phyloP scores from a whole-genome alignment of 2,888 invertebrate species.

The Vandiemenella viatica region DNA sequence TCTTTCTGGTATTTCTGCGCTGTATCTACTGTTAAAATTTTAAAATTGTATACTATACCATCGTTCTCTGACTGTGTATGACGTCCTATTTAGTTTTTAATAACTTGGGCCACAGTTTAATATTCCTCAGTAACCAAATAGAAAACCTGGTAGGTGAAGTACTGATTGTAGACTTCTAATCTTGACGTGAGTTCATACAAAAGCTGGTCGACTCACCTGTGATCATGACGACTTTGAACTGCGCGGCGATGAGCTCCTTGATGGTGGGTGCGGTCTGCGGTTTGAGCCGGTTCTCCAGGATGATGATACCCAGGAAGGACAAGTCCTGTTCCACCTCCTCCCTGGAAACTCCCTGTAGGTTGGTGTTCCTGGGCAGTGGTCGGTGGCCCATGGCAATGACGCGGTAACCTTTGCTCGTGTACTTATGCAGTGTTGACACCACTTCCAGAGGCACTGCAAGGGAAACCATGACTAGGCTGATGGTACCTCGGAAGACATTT shows the following conservation, averaged over 20 bases:
- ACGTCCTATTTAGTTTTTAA: too few species aligned
- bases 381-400: constrained; percentile 30
- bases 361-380: constrained; percentile 18
- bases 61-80: too few species aligned
- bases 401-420: constrained; percentile 30
- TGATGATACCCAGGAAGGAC: constrained; percentile 28
- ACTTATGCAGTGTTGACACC: constrained; percentile 21
- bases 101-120: too few species aligned
- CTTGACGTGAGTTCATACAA: too few species aligned
- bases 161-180: too few species aligned
- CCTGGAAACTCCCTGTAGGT: constrained; percentile 34
- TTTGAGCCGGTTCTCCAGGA: constrained; percentile 43
- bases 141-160: too few species aligned
- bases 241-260: constrained; percentile 31
- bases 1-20: too few species aligned
- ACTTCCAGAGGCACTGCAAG: constrained; percentile 29
- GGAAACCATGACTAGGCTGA: too few species aligned
- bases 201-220: constrained; percentile 36
- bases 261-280: constrained; percentile 34
- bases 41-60: too few species aligned
- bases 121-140: too few species aligned
- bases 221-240: constrained; percentile 42
- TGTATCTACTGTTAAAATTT: too few species aligned
- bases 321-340: constrained; percentile 30
- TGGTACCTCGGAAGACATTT: too few species aligned